Percentiles rank a stretch among this genome's conserved stretches.
These are phyloP conservation scores for Channa argus DNA, from an alignment of 2,113 vertebrate genomes.

Conservation along the genomic window DNA sequence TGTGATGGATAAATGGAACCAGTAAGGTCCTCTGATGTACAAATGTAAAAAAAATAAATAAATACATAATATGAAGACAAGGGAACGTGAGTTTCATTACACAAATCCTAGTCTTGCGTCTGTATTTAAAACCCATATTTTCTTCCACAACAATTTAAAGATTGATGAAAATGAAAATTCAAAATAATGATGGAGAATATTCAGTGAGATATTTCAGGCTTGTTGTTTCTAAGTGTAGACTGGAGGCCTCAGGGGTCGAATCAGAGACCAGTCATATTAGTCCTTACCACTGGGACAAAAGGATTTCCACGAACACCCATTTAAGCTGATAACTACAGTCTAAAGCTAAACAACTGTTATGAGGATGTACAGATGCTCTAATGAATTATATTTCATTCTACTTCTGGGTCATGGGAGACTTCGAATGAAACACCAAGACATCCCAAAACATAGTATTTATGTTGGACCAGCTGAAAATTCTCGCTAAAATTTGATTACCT, in stretches of 20 bases:
- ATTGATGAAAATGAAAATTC: background rate
- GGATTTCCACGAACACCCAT: slow-evolving; percentile 50
- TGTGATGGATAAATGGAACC: slow-evolving; percentile 44
- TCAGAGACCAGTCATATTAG: slow-evolving; percentile 20
- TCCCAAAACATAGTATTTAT: background rate
- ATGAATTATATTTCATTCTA: slow-evolving; percentile 34
- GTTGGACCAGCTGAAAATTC: background rate
- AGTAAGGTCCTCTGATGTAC: slow-evolving; percentile 26
- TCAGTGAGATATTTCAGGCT: slow-evolving; percentile 32
- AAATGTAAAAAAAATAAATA: slow-evolving; percentile 25
- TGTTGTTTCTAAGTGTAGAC: slow-evolving; percentile 5
- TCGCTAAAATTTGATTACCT: background rate
- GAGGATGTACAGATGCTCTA: slow-evolving; percentile 40
- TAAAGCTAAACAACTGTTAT: slow-evolving; percentile 55
- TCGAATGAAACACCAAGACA: background rate
- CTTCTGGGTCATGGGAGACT: slow-evolving; percentile 15
- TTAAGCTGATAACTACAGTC: slow-evolving; percentile 65
- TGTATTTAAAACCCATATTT: slow-evolving; percentile 7
- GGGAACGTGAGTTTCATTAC: slow-evolving; percentile 5
- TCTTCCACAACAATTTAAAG: background rate
- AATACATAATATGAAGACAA: slow-evolving; percentile 16
- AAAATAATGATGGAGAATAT: background rate
- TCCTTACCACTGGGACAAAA: slow-evolving; percentile 33
- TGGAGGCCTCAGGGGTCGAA: slow-evolving; percentile 26
- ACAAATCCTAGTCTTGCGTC: background rate